These are phyloP conservation scores for Coilia nasus DNA, from an alignment of 2,797 vertebrate genomes.

Conservation along the genomic window DNA sequence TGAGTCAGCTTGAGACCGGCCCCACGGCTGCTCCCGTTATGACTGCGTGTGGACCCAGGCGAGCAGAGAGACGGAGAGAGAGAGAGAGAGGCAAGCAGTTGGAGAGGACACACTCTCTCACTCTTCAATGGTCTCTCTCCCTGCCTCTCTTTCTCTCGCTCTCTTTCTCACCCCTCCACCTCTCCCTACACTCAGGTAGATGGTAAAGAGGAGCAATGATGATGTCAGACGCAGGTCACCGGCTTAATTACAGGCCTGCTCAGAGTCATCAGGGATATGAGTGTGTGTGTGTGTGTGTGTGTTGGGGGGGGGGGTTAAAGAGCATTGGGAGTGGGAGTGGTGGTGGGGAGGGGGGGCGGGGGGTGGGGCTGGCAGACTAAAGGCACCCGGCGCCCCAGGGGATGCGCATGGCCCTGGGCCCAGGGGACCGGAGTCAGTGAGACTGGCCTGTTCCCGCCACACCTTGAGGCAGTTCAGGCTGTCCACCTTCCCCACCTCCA, in stretches of 20 bases:
- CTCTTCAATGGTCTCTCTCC: too few species aligned
- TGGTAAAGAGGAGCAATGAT: constrained; percentile 50
- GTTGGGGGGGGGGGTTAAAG: constrained; percentile 18
- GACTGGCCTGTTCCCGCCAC: constrained; percentile 66
- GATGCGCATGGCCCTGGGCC: constrained; percentile 69
- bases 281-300: constrained; percentile 44
- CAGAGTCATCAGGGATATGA: neutral
- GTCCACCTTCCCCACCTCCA: constrained; percentile 1
- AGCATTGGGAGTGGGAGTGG: neutral
- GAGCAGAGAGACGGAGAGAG: neutral
- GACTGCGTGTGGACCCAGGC: constrained; percentile 51
- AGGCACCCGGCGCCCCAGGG: constrained; percentile 61
- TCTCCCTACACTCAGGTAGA: constrained; percentile 36
- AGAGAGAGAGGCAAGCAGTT: neutral
- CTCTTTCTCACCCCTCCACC: neutral
- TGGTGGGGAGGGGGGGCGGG: neutral
- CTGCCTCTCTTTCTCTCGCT: neutral
- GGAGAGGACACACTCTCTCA: neutral
- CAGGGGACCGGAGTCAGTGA: constrained; percentile 67
- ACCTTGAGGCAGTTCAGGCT: constrained; percentile 61
- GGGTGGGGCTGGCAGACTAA: constrained; percentile 36
- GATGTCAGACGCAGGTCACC: constrained; percentile 61
- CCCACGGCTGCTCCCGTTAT: constrained; percentile 60
- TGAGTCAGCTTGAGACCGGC: constrained; percentile 50
- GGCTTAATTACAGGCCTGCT: constrained; percentile 67